These are phyloP conservation scores for Pararge aegeria DNA, from an alignment of 1,140 invertebrate genomes.

Conservation along the genomic window DNA sequence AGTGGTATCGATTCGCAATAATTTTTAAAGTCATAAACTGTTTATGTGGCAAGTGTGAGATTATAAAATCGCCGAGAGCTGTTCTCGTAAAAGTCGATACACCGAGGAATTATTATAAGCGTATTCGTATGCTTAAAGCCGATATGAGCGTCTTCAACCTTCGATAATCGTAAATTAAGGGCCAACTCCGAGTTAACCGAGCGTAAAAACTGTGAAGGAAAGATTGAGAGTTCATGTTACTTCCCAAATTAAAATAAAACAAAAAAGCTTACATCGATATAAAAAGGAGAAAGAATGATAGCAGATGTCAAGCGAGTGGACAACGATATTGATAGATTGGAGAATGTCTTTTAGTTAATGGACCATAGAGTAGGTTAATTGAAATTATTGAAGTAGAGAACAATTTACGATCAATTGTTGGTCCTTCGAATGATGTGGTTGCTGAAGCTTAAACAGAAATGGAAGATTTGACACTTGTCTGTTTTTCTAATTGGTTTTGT, in stretches of 20 bases:
- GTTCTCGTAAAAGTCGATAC: conserved; percentile 59
- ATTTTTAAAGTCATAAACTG: conserved; percentile 48
- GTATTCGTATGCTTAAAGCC: conserved; percentile 45
- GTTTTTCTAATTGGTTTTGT: conserved; percentile 56
- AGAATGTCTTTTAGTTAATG: conserved; percentile 21
- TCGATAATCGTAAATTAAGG: conserved; percentile 76
- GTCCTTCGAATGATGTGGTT: not conserved
- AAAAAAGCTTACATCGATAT: conserved; percentile 38
- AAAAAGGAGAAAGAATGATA: conserved; percentile 53
- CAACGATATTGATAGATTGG: conserved; percentile 39
- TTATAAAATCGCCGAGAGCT: conserved; percentile 53
- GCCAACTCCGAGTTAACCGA: conserved; percentile 65
- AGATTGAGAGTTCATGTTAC: conserved; percentile 77
- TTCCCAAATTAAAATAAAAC: conserved; percentile 60
- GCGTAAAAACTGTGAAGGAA: conserved; percentile 74
- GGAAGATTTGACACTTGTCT: conserved; percentile 13
- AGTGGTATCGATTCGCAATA: conserved; percentile 41
- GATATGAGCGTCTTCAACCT: conserved; percentile 59
- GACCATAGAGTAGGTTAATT: conserved; percentile 19
- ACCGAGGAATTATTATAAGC: conserved; percentile 60
- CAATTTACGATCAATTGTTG: conserved; percentile 1
- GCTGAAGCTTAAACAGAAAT: conserved; percentile 3
- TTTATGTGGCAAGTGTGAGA: conserved; percentile 44
- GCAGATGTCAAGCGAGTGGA: conserved; percentile 49
- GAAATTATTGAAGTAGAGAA: conserved; percentile 6